Evolutionary conservation across 2,888 invertebrate species (phyloP).

Genomic region (Nebria salina): DNA sequence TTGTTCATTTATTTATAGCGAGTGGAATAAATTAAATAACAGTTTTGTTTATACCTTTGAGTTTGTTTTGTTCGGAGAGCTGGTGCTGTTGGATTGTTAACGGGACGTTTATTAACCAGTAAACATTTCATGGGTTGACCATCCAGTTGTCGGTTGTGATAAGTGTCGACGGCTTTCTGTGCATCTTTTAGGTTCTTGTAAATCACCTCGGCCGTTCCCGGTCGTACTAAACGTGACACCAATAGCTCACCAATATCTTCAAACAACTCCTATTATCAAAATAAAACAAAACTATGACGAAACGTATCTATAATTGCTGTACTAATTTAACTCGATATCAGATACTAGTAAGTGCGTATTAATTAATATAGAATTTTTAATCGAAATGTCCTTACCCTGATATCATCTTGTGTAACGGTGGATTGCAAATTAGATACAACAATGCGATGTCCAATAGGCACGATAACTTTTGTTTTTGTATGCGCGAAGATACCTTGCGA

Average conservation of each 20-base stretch:
- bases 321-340: not conserved
- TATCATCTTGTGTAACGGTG: slow-evolving; percentile 89
- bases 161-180: slow-evolving; percentile 88
- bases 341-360: no score
- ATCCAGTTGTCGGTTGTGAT: slow-evolving; percentile 92
- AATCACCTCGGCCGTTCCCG: slow-evolving; percentile 91
- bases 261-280: slow-evolving; percentile 79
- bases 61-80: slow-evolving; percentile 57
- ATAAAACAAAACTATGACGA: slow-evolving; percentile 48
- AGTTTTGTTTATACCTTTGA: slow-evolving; percentile 20
- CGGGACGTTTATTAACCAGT: slow-evolving; percentile 79
- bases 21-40: not conserved
- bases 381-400: slow-evolving; percentile 70
- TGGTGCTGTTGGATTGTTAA: slow-evolving; percentile 68
- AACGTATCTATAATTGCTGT: not conserved
- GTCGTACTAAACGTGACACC: slow-evolving; percentile 83
- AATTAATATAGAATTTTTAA: slow-evolving; percentile 2
- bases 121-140: slow-evolving; percentile 94
- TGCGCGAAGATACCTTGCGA: slow-evolving; percentile 59
- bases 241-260: slow-evolving; percentile 90
- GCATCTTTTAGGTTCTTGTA: slow-evolving; percentile 88
- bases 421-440: slow-evolving; percentile 90
- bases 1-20: not conserved
- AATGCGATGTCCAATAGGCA: slow-evolving; percentile 79
- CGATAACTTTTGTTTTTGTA: slow-evolving; percentile 62